A percentile compares a stretch with the other conserved stretches of the same genome.
Conservation (phyloP, 23 tunicate genomes). For the Oikopleura vanhoeffeni region DNA sequence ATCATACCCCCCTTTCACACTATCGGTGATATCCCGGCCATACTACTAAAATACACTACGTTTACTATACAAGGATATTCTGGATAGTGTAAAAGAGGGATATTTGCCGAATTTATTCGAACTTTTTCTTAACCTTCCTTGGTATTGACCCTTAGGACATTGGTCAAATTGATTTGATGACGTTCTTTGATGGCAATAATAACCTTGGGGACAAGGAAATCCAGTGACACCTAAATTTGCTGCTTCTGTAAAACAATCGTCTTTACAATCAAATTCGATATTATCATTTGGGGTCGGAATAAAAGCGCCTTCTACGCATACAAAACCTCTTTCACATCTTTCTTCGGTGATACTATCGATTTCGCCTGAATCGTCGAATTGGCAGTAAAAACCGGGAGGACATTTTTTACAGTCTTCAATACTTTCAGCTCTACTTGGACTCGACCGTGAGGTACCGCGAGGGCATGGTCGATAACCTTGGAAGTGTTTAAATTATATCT, state of each 20-base stretch:
- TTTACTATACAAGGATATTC: too few relatives aligned
- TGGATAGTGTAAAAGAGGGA: too few relatives aligned
- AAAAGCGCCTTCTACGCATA: background rate
- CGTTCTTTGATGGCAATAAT: background rate
- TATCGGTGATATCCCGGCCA: too few relatives aligned
- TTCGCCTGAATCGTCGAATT: background rate
- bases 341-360: background rate
- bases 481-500: too few relatives aligned
- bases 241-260: background rate
- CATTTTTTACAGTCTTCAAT: constrained; percentile 47
- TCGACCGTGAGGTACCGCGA: constrained; percentile 30
- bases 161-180: background rate
- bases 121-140: too few relatives aligned
- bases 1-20: too few relatives aligned
- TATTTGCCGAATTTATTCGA: too few relatives aligned
- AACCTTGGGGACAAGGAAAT: background rate
- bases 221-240: background rate
- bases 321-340: background rate
- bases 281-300: background rate
- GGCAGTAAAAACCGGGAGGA: constrained; percentile 75
- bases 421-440: constrained; percentile 29
- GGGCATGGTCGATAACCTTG: constrained; percentile 36
- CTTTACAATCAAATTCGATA: background rate
- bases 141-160: background rate
- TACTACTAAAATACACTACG: too few relatives aligned